phyloP scores from a whole-genome alignment of 1,140 invertebrate genomes.

The Drosophila pachea region DNA sequence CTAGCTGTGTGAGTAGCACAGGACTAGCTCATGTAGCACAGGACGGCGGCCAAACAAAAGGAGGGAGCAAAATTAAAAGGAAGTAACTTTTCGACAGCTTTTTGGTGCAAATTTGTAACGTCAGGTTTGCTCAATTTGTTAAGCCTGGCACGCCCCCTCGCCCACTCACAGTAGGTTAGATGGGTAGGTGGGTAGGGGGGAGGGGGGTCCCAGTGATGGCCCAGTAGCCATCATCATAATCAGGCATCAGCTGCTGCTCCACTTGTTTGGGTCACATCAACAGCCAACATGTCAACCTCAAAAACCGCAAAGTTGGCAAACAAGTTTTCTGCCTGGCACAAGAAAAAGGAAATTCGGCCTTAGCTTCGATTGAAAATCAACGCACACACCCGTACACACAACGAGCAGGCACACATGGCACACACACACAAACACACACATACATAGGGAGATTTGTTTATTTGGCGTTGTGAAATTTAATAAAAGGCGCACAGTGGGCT shows the following conservation, averaged over 20 bases:
- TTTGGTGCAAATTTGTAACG: slow-evolving; percentile 61
- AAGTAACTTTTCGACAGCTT: slow-evolving; percentile 52
- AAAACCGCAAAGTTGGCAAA: slow-evolving; percentile 77
- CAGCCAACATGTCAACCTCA: slow-evolving; percentile 76
- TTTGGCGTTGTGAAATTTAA: slow-evolving; percentile 61
- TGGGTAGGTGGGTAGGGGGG: too few relatives aligned
- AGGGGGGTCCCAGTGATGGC: neutral
- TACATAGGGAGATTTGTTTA: slow-evolving; percentile 45
- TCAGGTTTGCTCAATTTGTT: slow-evolving; percentile 50
- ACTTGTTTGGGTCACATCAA: slow-evolving; percentile 73
- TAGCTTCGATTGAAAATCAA: slow-evolving; percentile 74
- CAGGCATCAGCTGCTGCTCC: slow-evolving; percentile 63
- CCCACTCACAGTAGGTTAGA: too few relatives aligned
- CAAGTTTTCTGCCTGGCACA: slow-evolving; percentile 51
- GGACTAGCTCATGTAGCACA: neutral
- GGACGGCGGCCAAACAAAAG: neutral
- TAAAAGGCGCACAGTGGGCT: slow-evolving; percentile 62
- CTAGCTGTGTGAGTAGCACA: too few relatives aligned
- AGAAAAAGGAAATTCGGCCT: slow-evolving; percentile 47
- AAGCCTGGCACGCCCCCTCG: neutral
- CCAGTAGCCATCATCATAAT: slow-evolving; percentile 66
- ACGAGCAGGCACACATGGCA: neutral
- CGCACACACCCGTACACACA: slow-evolving; percentile 46
- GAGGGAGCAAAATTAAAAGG: slow-evolving; percentile 52
- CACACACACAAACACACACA: slow-evolving; percentile 27